Base-by-base conservation (phyloP, 2,113 vertebrate species). In the Maccullochella peelii region DNA sequence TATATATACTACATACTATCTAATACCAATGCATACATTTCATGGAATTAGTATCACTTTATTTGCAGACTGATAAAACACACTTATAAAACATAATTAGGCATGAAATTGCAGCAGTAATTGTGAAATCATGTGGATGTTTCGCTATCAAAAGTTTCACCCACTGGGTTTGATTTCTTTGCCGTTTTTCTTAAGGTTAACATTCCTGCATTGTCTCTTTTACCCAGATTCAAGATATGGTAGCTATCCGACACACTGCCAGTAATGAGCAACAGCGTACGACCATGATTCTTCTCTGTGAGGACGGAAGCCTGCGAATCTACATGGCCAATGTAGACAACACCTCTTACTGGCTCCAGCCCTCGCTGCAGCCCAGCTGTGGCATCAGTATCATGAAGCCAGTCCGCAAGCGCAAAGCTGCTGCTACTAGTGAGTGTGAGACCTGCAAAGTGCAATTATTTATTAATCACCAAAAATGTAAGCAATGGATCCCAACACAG, bases 271-370 rank as follows among this genome's bases (percentile, higher is more conserved):
- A 99, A 91, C 98, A 99, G 91, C 97, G 98, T 55, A 99, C 98
- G 0, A 99, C 98, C 23, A 99, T 99, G 98, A 99, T 99, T 93
- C 94, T 99, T 70, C 94, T 99, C 57, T 99, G 98, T 27, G 98
- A 99, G 90, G 98, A 99, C 0, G 98, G 98, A 91, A 99, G 98
- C 93, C 93, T 99, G 73, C 97, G 98, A n/a, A 99, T 99, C 91
- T 99, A 99, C 94, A 99, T 99, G 98, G 98, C 98, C 88, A 99
- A 97, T 0, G 98, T 99, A 79, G 98, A 99, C 93, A 99, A 97
- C 84, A 99, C 98, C 0, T 99, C 98, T 12, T 98, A 97, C 88
- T 99, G 98, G 98, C 97, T 99, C 0, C 98, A 99, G 94, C 98
- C 98, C 0, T 96, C 98, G 0, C 96, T 99, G 61, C 98, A 99